A percentile compares a stretch with the other conserved stretches of the same genome.
Evolutionary conservation across 2,797 vertebrate species (phyloP).

Genomic region (Coregonus suidteri): DNA sequence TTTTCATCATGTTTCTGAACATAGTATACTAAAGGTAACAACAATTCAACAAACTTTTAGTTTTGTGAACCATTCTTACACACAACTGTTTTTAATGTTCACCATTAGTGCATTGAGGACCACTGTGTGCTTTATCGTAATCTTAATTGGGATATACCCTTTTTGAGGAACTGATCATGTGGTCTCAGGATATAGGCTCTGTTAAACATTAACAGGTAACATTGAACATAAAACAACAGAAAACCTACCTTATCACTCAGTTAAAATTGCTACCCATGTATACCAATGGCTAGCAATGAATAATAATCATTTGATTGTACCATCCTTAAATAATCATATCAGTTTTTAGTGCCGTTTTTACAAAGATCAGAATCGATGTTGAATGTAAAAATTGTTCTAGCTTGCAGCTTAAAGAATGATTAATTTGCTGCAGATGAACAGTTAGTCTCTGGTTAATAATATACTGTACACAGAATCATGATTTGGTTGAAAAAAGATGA

Average conservation of each 20-base stretch:
- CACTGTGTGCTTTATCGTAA: slow-evolving; percentile 41
- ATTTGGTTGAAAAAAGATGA: slow-evolving; percentile 50
- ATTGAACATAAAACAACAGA: slow-evolving; percentile 51
- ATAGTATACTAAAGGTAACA: slow-evolving; percentile 31
- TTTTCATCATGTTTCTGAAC: slow-evolving; percentile 38
- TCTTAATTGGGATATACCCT: slow-evolving; percentile 40
- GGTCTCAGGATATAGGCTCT: slow-evolving; percentile 51
- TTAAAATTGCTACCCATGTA: slow-evolving; percentile 51
- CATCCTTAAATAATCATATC: slow-evolving; percentile 43
- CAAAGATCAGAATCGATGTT: slow-evolving; percentile 41
- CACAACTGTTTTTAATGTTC: slow-evolving; percentile 53
- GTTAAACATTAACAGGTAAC: slow-evolving; percentile 55
- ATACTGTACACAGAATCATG: slow-evolving; percentile 59
- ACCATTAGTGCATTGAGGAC: slow-evolving; percentile 67
- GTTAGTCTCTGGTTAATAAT: slow-evolving; percentile 53
- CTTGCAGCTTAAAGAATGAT: slow-evolving; percentile 47
- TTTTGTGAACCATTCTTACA: slow-evolving; percentile 53
- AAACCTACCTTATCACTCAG: slow-evolving; percentile 33
- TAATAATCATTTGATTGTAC: slow-evolving; percentile 71
- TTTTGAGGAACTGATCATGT: slow-evolving; percentile 32
- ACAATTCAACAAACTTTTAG: slow-evolving; percentile 52
- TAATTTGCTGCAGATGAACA: slow-evolving; percentile 47
- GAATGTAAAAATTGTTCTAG: slow-evolving; percentile 36
- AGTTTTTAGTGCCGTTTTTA: slow-evolving; percentile 42
- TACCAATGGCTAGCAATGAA: slow-evolving; percentile 48